Evolutionary conservation across 2,113 vertebrate species (phyloP).

Genomic region (Hypanus sabinus): DNA sequence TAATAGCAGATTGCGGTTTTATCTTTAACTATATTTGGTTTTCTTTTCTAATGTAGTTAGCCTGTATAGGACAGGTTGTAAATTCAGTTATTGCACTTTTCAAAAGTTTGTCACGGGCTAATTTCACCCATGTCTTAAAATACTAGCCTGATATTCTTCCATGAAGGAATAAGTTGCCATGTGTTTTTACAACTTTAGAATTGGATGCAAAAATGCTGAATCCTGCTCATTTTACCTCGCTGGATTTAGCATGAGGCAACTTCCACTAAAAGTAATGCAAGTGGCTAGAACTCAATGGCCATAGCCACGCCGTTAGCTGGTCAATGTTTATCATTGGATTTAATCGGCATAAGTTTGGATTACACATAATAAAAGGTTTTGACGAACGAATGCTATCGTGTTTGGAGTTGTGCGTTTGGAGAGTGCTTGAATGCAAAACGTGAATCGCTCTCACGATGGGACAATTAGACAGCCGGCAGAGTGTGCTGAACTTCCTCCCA

Average conservation of each 20-base stretch:
- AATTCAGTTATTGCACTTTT: not conserved
- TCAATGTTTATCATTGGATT: not conserved
- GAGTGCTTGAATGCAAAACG: not conserved
- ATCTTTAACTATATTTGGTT: not conserved
- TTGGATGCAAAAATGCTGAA: not conserved
- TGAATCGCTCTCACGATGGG: not conserved
- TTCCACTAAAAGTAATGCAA: not conserved
- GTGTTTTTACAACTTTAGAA: not conserved
- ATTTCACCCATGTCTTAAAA: not conserved
- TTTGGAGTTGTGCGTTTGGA: not conserved
- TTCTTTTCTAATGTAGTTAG: not conserved
- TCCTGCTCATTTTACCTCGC: not conserved
- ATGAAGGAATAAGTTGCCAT: not conserved
- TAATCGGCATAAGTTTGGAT: not conserved
- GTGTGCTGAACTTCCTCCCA: not conserved
- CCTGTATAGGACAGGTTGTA: not conserved
- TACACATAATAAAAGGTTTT: not conserved
- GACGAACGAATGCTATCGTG: not conserved
- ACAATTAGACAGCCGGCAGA: not conserved
- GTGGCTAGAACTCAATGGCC: not conserved
- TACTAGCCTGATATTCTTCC: not conserved
- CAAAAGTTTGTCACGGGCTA: not conserved
- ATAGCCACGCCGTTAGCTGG: not conserved
- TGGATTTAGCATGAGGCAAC: not conserved
- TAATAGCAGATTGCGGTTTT: too few relatives aligned